Conservation (phyloP, 2,113 vertebrate species). For the Myrmecophaga tridactyla region DNA sequence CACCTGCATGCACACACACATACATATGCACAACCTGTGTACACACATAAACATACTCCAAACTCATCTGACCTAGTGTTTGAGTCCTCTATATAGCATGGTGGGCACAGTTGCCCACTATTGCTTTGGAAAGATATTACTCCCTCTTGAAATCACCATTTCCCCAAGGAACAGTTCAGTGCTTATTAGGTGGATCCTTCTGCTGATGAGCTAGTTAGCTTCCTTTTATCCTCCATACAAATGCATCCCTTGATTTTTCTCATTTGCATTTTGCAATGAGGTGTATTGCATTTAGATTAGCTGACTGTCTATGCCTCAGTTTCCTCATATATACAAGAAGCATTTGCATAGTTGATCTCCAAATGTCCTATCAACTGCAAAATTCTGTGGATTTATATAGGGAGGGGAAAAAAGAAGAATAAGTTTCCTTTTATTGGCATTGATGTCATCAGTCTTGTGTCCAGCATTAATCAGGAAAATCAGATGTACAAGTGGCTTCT, state of each 20-base stretch:
- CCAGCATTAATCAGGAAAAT: background rate
- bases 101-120: background rate
- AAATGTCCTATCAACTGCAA: background rate
- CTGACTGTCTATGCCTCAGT: background rate
- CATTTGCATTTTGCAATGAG: background rate
- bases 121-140: background rate
- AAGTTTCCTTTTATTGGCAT: background rate
- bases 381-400: background rate
- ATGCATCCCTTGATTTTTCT: background rate
- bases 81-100: background rate
- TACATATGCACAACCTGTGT: too few relatives aligned
- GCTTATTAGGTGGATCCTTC: background rate
- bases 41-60: background rate
- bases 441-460: background rate
- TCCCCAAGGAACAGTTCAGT: background rate
- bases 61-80: background rate
- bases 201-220: background rate
- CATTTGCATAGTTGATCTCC: background rate
- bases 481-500: background rate
- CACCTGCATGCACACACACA: too few relatives aligned
- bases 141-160: background rate
- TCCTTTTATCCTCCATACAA: background rate
- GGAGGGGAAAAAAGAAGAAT: background rate
- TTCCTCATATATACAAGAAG: background rate
- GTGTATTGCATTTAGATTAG: background rate